These are phyloP conservation scores for Cygnus atratus DNA, from an alignment of 2,113 vertebrate species.

Conservation along the genomic window DNA sequence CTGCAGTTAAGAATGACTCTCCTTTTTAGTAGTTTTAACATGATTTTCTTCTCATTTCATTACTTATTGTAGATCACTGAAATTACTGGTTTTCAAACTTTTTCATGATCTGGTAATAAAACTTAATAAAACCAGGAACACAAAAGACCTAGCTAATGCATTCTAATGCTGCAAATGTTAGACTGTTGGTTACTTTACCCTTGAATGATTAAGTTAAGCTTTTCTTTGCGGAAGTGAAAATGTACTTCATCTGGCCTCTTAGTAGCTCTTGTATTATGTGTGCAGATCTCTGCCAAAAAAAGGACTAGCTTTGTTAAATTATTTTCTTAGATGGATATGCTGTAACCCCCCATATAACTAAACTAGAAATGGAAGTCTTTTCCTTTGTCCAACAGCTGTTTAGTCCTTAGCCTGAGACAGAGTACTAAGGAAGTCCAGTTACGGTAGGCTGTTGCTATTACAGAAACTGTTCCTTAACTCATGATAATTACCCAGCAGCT, in stretches of 20 bases:
- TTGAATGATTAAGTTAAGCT: neutral
- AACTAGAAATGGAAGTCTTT: neutral
- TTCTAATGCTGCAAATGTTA: neutral
- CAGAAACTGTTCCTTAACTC: neutral
- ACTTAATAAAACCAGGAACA: slow-evolving; percentile 8
- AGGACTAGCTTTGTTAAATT: neutral
- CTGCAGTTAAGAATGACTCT: neutral
- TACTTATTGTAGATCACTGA: neutral
- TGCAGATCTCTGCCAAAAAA: neutral
- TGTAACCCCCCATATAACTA: accelerated
- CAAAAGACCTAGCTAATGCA: neutral
- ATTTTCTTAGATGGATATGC: neutral
- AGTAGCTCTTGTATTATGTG: neutral
- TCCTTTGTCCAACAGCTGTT: neutral
- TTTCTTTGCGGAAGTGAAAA: neutral
- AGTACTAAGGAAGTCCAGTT: neutral
- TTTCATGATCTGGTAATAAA: neutral
- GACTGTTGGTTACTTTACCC: neutral
- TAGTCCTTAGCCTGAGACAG: neutral
- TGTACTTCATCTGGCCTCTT: neutral
- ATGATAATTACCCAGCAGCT: neutral
- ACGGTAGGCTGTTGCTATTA: neutral
- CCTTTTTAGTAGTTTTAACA: slow-evolving; percentile 17
- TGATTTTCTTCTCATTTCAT: slow-evolving; percentile 28
- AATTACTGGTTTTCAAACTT: neutral